Evolutionary conservation across 2,797 vertebrate genomes (phyloP).

Genomic region (Lagorchestes hirsutus): DNA sequence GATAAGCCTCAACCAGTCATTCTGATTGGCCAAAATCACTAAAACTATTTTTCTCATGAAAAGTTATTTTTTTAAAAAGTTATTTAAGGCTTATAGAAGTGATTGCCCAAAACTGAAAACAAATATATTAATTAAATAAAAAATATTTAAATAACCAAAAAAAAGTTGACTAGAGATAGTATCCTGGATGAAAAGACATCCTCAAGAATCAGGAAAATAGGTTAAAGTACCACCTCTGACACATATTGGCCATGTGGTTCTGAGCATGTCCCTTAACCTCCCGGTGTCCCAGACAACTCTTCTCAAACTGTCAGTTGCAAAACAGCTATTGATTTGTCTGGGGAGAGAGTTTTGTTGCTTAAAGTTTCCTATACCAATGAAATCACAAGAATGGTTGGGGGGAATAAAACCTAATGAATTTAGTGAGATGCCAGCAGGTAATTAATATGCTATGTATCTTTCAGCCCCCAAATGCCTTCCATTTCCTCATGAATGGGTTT

Average conservation of each 20-base stretch:
- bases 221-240: not conserved
- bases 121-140: no score
- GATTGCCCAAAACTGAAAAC: no score
- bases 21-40: not conserved
- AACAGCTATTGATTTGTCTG: not conserved
- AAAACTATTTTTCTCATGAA: not conserved
- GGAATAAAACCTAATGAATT: not conserved
- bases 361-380: not conserved
- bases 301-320: not conserved
- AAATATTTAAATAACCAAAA: no score
- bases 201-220: not conserved
- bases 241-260: not conserved
- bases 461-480: not conserved
- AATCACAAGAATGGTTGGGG: not conserved
- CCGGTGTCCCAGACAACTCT: not conserved
- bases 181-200: not conserved
- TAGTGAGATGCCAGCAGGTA: not conserved
- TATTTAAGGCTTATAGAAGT: no score
- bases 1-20: not conserved
- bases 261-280: not conserved
- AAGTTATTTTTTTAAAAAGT: not conserved
- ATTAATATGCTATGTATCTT: not conserved
- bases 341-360: not conserved
- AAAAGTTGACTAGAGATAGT: not conserved
- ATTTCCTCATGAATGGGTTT: slow-evolving; percentile 7